These are phyloP conservation scores for Polietes domitor DNA, from an alignment of 2,888 invertebrate species.

Conservation along the genomic window DNA sequence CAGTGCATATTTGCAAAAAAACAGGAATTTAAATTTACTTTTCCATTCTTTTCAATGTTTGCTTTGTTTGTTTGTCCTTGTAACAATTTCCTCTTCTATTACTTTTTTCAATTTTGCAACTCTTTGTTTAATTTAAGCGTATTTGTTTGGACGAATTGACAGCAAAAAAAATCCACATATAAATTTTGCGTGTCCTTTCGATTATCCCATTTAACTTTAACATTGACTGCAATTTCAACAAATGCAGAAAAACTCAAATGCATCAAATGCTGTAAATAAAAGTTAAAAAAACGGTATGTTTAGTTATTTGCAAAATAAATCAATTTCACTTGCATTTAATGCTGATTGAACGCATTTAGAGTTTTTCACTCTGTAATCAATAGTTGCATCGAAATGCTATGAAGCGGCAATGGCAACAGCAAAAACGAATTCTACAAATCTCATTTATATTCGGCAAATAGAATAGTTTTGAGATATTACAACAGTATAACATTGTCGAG, in stretches of 20 bases:
- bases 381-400: background rate
- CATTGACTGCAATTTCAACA: background rate
- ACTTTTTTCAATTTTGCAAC: background rate
- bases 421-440: background rate
- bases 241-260: background rate
- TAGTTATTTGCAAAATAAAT: constrained; percentile 6
- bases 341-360: constrained; percentile 13
- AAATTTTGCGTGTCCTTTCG: background rate
- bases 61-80: background rate
- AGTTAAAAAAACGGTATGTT: background rate
- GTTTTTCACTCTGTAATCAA: background rate
- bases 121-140: background rate
- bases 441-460: background rate
- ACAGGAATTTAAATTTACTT: too few relatives aligned
- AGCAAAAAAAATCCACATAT: background rate
- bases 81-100: background rate
- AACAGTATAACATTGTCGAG: background rate
- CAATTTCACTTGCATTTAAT: constrained; percentile 4
- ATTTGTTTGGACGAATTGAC: constrained; percentile 12
- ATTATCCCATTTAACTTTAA: background rate
- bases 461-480: background rate
- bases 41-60: background rate
- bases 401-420: background rate
- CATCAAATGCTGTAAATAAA: background rate
- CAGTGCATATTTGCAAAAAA: too few relatives aligned